phyloP scores from a whole-genome alignment of 1,140 invertebrate genomes.

The Listronotus bonariensis region DNA sequence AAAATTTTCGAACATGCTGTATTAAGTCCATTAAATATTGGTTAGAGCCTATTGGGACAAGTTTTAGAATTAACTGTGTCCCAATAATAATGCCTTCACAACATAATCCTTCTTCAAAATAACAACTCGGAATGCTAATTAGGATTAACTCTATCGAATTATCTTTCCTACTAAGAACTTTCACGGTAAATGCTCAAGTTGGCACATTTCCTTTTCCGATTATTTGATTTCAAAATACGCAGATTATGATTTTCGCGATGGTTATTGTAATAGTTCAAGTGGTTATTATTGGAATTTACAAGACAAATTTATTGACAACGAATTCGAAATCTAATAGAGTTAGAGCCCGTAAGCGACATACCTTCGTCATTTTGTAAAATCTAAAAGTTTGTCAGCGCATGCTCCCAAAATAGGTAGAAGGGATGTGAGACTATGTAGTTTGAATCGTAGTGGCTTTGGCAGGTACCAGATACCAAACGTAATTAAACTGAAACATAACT shows the following conservation, averaged over 20 bases:
- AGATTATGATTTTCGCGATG: conserved; percentile 6
- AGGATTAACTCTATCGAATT: conserved; percentile 37
- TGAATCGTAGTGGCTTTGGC: too few relatives aligned
- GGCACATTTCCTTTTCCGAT: conserved; percentile 9
- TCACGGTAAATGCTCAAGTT: conserved; percentile 20
- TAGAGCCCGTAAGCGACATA: too few relatives aligned
- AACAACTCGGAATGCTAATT: conserved; percentile 40
- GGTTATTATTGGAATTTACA: not conserved
- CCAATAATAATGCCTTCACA: conserved; percentile 38
- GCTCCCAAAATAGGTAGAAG: too few relatives aligned
- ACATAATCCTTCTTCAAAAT: conserved; percentile 20
- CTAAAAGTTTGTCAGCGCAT: too few relatives aligned
- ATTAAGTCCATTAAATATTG: too few relatives aligned
- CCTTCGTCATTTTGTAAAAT: too few relatives aligned
- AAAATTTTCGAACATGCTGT: too few relatives aligned
- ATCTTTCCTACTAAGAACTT: conserved; percentile 15
- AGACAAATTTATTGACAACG: too few relatives aligned
- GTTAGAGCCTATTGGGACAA: not conserved
- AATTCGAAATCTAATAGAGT: too few relatives aligned
- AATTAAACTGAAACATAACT: too few relatives aligned
- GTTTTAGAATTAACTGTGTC: conserved; percentile 1
- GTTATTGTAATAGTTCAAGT: conserved; percentile 2
- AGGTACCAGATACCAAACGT: too few relatives aligned
- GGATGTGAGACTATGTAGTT: too few relatives aligned
- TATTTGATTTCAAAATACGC: conserved; percentile 11